Evolutionary conservation across 1,140 invertebrate genomes (phyloP).

Genomic region (Drosophila dunni): DNA sequence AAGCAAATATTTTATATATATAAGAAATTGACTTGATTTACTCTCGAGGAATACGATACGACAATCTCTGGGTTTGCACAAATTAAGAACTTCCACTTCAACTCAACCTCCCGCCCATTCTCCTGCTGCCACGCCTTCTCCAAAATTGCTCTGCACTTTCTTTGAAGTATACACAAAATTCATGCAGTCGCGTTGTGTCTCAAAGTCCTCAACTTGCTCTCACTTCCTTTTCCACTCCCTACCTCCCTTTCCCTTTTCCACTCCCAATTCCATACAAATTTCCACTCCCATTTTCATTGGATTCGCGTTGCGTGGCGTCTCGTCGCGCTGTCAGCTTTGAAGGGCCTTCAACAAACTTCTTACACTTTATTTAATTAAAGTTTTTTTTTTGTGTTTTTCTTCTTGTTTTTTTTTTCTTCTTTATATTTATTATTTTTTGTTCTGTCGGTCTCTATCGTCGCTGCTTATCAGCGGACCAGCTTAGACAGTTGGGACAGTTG

Average conservation of each 20-base stretch:
- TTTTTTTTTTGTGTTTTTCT: conserved; percentile 60
- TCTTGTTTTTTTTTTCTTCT: conserved; percentile 23
- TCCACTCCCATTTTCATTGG: not conserved
- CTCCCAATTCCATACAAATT: not conserved
- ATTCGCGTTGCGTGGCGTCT: conserved; percentile 1
- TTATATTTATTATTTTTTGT: conserved; percentile 41
- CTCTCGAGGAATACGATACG: conserved; percentile 27
- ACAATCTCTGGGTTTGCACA: conserved; percentile 26
- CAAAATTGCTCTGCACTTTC: conserved; percentile 11
- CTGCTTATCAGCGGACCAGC: conserved; percentile 46
- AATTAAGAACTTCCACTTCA: conserved; percentile 30
- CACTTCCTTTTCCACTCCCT: not conserved
- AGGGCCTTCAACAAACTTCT: conserved; percentile 74
- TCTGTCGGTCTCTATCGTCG: conserved; percentile 21
- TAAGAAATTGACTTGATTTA: conserved; percentile 67
- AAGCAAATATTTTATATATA: conserved; percentile 58
- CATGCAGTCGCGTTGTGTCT: conserved; percentile 21
- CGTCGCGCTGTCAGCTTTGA: conserved; percentile 52
- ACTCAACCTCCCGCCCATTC: not conserved
- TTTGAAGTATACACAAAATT: conserved; percentile 41
- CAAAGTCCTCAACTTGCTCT: conserved; percentile 1
- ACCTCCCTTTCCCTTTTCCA: not conserved
- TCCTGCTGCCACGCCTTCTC: not conserved
- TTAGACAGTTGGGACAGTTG: conserved; percentile 74
- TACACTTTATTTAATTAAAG: conserved; percentile 81